These are phyloP conservation scores for Lymantria dispar DNA, from an alignment of 2,888 invertebrate genomes.

Conservation along the genomic window DNA sequence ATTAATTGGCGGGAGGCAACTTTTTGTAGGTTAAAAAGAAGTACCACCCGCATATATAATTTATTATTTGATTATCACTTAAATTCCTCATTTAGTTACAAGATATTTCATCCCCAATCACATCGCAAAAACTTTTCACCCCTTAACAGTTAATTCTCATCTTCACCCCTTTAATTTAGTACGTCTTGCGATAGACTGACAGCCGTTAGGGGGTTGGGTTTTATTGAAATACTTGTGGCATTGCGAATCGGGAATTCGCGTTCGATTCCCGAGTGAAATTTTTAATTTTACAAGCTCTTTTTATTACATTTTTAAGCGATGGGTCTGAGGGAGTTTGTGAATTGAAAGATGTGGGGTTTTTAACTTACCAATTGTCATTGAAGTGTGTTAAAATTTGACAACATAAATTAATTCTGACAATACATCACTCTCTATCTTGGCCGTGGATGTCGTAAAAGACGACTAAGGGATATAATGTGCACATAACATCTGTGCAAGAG, in stretches of 20 bases:
- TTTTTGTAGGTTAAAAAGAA: too few species aligned
- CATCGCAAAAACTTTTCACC: not conserved
- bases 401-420: too few species aligned
- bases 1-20: too few species aligned
- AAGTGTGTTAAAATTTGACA: too few species aligned
- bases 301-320: slow-evolving; percentile 34
- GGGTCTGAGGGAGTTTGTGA: not conserved
- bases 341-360: not conserved
- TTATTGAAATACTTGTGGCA: slow-evolving; percentile 71
- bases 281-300: slow-evolving; percentile 51
- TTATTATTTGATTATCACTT: not conserved
- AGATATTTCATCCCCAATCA: slow-evolving; percentile 1
- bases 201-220: slow-evolving; percentile 31
- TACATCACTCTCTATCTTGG: too few species aligned
- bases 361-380: too few species aligned
- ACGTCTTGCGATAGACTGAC: slow-evolving; percentile 33
- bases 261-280: slow-evolving; percentile 50
- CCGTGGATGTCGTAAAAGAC: too few species aligned
- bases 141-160: slow-evolving; percentile 1
- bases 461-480: too few species aligned
- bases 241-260: slow-evolving; percentile 65
- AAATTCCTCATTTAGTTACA: not conserved
- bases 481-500: too few species aligned
- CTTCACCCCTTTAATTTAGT: slow-evolving; percentile 42
- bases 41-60: too few species aligned